Evolutionary conservation across 2,113 vertebrate species (phyloP).

Genomic region (Syngnathus typhle): DNA sequence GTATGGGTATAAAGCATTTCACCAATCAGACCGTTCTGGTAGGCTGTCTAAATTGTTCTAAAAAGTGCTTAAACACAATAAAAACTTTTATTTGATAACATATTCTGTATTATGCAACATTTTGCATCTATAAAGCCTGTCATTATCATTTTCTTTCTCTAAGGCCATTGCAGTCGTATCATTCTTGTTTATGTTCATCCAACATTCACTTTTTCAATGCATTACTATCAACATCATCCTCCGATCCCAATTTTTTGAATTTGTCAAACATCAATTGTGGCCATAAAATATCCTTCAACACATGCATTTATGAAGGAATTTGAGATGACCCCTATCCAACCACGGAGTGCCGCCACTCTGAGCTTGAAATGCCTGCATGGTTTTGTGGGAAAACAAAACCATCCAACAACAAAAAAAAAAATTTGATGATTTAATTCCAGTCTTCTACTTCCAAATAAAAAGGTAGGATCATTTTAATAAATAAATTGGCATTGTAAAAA

Average conservation of each 20-base stretch:
- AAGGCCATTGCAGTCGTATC: constrained; percentile 45
- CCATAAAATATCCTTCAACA: constrained; percentile 27
- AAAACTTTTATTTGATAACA: constrained; percentile 34
- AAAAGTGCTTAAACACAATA: constrained; percentile 43
- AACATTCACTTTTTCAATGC: constrained; percentile 42
- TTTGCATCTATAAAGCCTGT: constrained; percentile 27
- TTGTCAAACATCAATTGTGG: not conserved
- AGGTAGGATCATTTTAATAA: constrained; percentile 15
- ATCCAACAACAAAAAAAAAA: constrained; percentile 31
- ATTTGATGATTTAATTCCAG: constrained; percentile 21
- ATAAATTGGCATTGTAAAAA: constrained; percentile 53
- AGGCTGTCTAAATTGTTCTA: constrained; percentile 26
- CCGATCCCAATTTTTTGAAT: constrained; percentile 12
- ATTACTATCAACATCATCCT: constrained; percentile 5
- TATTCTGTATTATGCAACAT: constrained; percentile 19
- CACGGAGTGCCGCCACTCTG: constrained; percentile 25
- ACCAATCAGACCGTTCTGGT: constrained; percentile 32
- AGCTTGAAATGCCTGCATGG: constrained; percentile 22
- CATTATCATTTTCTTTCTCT: constrained; percentile 10
- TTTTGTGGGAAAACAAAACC: constrained; percentile 21
- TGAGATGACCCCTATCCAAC: constrained; percentile 16
- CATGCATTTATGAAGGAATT: constrained; percentile 35
- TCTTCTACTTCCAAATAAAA: constrained; percentile 26
- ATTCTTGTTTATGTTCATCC: constrained; percentile 12
- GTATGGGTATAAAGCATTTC: constrained; percentile 9